Percentiles rank a stretch among this genome's conserved stretches.
Evolutionary conservation across 2,797 vertebrate genomes (phyloP).

Genomic region (Natrix natrix): DNA sequence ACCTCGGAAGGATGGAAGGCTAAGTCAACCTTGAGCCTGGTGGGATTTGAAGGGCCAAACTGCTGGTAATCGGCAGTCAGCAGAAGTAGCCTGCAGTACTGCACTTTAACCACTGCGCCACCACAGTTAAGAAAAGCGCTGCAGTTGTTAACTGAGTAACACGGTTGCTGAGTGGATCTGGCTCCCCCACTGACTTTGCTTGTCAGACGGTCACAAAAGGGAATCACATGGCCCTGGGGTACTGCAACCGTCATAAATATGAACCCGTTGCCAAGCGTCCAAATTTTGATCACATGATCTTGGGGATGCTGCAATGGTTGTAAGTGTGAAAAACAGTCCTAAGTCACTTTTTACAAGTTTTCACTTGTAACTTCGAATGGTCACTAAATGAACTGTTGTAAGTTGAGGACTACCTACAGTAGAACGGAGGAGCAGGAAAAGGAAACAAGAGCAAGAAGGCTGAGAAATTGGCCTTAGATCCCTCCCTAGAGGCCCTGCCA

Average conservation of each 20-base stretch:
- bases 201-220: neutral
- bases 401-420: neutral
- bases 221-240: neutral
- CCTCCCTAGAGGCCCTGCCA: neutral
- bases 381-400: neutral
- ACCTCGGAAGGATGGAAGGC: too few species aligned
- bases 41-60: too few species aligned
- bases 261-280: neutral
- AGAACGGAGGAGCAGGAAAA: neutral
- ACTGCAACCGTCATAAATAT: neutral
- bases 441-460: neutral
- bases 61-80: too few species aligned
- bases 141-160: neutral
- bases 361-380: neutral
- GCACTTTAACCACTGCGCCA: too few species aligned
- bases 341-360: too few species aligned
- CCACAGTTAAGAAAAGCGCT: neutral
- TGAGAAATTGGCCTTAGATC: neutral
- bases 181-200: neutral
- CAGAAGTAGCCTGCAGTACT: too few species aligned
- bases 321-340: neutral
- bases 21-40: too few species aligned
- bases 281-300: neutral
- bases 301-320: neutral
- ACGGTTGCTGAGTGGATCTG: neutral